These are phyloP conservation scores for Lacanobia wlatinum DNA, from an alignment of 2,888 invertebrate genomes.

Conservation along the genomic window DNA sequence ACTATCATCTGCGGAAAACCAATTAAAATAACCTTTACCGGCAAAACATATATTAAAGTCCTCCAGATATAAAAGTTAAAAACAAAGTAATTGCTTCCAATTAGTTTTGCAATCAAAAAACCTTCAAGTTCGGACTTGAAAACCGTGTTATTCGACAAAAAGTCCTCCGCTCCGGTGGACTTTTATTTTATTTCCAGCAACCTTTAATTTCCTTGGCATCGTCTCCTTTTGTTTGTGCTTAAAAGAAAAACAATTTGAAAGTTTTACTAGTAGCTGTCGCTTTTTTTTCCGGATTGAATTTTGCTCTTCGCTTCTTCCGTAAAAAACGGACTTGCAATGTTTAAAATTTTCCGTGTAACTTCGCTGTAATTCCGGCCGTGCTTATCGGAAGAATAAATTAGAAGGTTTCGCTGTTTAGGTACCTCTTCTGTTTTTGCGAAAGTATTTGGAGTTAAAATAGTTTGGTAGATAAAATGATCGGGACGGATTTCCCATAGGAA, in stretches of 20 bases:
- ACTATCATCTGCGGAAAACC: conserved; percentile 16
- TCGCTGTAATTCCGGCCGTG: conserved; percentile 41
- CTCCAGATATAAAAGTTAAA: conserved; percentile 35
- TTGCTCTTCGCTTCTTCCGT: conserved; percentile 69
- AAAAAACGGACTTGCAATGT: conserved; percentile 50
- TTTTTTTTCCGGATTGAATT: conserved; percentile 74
- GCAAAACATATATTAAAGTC: conserved; percentile 1
- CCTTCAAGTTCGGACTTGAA: conserved; percentile 29
- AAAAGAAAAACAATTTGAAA: conserved; percentile 82
- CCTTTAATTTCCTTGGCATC: conserved; percentile 77
- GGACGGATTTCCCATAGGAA: neutral
- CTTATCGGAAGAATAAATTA: conserved; percentile 50
- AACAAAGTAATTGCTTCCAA: conserved; percentile 57
- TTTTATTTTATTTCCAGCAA: conserved; percentile 78
- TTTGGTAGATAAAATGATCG: neutral
- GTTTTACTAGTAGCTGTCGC: conserved; percentile 67
- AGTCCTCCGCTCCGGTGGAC: conserved; percentile 64
- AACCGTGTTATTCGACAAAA: conserved; percentile 57
- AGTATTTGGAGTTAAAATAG: neutral
- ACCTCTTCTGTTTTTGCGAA: neutral
- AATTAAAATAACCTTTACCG: conserved; percentile 29
- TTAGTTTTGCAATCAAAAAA: conserved; percentile 55
- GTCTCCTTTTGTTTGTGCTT: conserved; percentile 78
- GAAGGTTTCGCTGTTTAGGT: conserved; percentile 18
- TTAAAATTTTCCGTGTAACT: conserved; percentile 52